Percentiles rank a stretch among this genome's conserved stretches.
Conservation (phyloP, 2,113 vertebrate species). For the Genyomyrus donnyi region DNA sequence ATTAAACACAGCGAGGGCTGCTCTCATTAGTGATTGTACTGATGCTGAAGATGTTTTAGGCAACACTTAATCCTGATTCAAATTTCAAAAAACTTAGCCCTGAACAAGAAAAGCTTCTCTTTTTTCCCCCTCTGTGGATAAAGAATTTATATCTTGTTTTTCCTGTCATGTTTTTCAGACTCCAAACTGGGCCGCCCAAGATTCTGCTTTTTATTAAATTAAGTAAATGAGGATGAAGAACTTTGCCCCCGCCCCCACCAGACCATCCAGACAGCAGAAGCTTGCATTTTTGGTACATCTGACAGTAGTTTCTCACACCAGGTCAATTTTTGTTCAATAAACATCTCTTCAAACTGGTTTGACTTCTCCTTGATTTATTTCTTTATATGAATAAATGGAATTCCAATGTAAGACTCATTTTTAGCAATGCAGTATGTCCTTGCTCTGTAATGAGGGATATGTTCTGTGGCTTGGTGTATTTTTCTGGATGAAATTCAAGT, state of each 20-base stretch:
- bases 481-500: not conserved
- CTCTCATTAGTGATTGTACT: not conserved
- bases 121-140: not conserved
- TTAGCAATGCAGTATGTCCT: not conserved
- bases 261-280: conserved; percentile 17
- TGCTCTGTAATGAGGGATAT: not conserved
- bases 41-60: not conserved
- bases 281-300: conserved; percentile 23
- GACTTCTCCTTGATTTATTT: conserved; percentile 56
- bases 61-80: not conserved
- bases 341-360: conserved; percentile 46
- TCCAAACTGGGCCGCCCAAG: conserved; percentile 79
- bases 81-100: not conserved
- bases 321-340: conserved; percentile 57
- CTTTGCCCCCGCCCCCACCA: not conserved
- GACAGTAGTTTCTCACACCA: conserved; percentile 35
- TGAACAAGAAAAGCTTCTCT: not conserved
- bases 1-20: not conserved
- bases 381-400: conserved; percentile 40
- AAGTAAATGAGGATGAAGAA: conserved; percentile 11
- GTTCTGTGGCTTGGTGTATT: not conserved
- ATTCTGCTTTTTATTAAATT: conserved; percentile 74
- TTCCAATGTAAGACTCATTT: not conserved
- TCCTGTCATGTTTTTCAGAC: conserved; percentile 51
- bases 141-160: not conserved